Evolutionary conservation across 1,140 invertebrate species (phyloP).

Genomic region (Pararge aegeria): DNA sequence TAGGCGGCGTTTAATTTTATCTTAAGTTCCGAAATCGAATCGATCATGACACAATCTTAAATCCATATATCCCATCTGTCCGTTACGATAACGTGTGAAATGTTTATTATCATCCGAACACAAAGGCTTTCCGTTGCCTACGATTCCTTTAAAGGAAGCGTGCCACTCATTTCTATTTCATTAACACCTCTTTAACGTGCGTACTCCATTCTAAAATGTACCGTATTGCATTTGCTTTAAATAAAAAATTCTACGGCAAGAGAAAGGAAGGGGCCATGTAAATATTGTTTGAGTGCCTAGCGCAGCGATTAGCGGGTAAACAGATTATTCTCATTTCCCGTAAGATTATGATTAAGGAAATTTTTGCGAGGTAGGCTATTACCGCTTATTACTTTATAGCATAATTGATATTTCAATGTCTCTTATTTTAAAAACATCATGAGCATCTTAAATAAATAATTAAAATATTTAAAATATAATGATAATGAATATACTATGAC

Average conservation of each 20-base stretch:
- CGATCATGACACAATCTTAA: too few relatives aligned
- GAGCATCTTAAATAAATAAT: too few relatives aligned
- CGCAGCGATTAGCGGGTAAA: not conserved
- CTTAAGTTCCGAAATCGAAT: too few relatives aligned
- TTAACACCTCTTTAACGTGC: constrained; percentile 2
- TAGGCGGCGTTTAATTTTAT: too few relatives aligned
- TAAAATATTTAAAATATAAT: too few relatives aligned
- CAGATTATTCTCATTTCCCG: not conserved
- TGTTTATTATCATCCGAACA: constrained; percentile 2
- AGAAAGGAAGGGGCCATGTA: not conserved
- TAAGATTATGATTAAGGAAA: not conserved
- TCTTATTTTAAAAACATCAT: too few relatives aligned
- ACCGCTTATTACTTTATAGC: too few relatives aligned
- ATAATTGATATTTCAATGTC: too few relatives aligned
- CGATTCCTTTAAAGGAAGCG: constrained; percentile 1
- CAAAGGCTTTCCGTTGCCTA: constrained; percentile 2
- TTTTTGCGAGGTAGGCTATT: too few relatives aligned
- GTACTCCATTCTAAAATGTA: not conserved
- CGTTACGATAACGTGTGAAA: too few relatives aligned
- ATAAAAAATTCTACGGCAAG: not conserved
- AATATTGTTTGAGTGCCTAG: not conserved
- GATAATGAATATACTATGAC: too few relatives aligned
- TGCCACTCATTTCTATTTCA: constrained; percentile 9
- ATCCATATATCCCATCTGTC: not conserved
- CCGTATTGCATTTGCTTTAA: not conserved